Conservation (phyloP, 30 jellyfish, hydroid and myxozoan species). For the Rhopilema esculentum region DNA sequence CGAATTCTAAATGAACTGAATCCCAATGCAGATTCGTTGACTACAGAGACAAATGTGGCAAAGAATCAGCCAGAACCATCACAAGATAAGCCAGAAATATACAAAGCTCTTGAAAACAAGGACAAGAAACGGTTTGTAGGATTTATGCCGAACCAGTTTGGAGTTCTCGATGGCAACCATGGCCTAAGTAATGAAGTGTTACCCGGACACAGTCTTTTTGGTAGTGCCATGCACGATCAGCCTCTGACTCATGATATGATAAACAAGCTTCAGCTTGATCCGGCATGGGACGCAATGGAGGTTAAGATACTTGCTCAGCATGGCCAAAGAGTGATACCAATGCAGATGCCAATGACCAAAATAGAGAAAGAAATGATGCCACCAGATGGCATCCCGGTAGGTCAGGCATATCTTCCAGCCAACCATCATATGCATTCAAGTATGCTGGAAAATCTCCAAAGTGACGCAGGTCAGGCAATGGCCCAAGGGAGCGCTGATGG, state of each 20-base stretch:
- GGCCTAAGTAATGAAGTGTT: background rate
- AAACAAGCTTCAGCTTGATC: conserved; percentile 60
- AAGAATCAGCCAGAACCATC: background rate
- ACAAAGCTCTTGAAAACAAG: background rate
- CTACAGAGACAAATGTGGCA: background rate
- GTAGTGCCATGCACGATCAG: conserved; percentile 14
- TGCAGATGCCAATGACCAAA: conserved; percentile 47
- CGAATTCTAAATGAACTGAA: background rate
- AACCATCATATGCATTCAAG: background rate
- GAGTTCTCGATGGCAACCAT: conserved; percentile 7
- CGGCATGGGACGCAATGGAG: conserved; percentile 75
- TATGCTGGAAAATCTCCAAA: conserved; percentile 22
- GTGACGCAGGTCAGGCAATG: conserved; percentile 41
- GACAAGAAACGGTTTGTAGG: conserved; percentile 61
- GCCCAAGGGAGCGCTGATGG: conserved; percentile 8
- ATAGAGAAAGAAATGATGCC: conserved; percentile 67
- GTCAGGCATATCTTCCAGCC: conserved; percentile 55
- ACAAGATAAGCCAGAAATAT: background rate
- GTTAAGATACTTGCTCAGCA: conserved; percentile 44
- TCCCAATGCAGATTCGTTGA: background rate
- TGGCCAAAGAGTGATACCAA: conserved; percentile 33
- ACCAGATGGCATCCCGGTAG: conserved; percentile 60
- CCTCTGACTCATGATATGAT: conserved; percentile 61
- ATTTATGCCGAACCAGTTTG: conserved; percentile 6
- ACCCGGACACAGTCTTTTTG: conserved; percentile 8